Evolutionary conservation across 2,113 vertebrate species (phyloP).

Genomic region (Leptodactylus fuscus): DNA sequence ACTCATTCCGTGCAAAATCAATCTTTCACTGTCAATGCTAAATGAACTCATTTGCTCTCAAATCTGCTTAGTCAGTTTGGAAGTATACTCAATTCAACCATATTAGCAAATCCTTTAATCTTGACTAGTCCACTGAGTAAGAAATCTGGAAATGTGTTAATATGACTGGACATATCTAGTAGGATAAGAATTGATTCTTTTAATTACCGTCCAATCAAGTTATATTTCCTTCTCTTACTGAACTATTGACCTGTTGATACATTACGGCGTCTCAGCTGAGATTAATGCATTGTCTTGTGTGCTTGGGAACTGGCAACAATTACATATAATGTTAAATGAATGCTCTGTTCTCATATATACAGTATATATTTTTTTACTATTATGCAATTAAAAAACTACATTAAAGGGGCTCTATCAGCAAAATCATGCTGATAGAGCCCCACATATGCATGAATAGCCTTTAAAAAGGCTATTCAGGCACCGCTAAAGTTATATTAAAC

Average conservation of each 20-base stretch:
- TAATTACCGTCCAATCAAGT: slow-evolving; percentile 93
- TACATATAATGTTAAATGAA: background rate
- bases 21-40: slow-evolving; percentile 91
- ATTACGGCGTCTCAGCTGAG: slow-evolving; percentile 74
- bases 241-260: slow-evolving; percentile 81
- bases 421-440: too few species aligned
- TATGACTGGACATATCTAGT: slow-evolving; percentile 94
- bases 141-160: slow-evolving; percentile 93
- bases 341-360: background rate
- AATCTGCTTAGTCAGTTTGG: slow-evolving; percentile 91
- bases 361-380: background rate
- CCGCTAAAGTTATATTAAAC: too few species aligned
- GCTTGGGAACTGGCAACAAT: background rate
- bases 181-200: slow-evolving; percentile 95
- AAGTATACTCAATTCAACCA: slow-evolving; percentile 91
- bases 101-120: slow-evolving; percentile 99
- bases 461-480: too few species aligned
- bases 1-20: slow-evolving; percentile 86
- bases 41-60: slow-evolving; percentile 97
- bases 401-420: too few species aligned
- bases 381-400: background rate
- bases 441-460: too few species aligned
- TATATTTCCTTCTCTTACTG: slow-evolving; percentile 77
- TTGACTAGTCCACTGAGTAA: slow-evolving; percentile 89
- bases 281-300: slow-evolving; percentile 67